These are phyloP conservation scores for human DNA, from an alignment of 2,113 vertebrate species.

Conservation along the genomic window DNA sequence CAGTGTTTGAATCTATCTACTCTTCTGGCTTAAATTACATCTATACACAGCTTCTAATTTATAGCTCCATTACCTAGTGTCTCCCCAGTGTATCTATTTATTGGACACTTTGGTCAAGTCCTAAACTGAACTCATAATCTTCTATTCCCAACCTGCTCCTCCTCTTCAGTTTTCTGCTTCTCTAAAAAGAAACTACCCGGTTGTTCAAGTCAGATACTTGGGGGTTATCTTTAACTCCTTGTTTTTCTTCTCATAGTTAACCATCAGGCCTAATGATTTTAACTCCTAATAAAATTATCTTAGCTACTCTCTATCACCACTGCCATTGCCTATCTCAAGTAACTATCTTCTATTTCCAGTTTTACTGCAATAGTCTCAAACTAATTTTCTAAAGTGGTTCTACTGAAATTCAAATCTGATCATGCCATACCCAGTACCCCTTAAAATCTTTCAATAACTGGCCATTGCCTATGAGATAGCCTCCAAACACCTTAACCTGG, in stretches of 20 bases:
- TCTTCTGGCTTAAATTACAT: neutral
- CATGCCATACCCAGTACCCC: neutral
- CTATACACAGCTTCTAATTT: neutral
- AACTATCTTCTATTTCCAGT: neutral
- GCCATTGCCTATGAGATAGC: neutral
- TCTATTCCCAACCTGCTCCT: neutral
- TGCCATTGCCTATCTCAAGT: neutral
- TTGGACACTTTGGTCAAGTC: neutral
- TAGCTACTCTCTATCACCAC: neutral
- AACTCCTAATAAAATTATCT: neutral
- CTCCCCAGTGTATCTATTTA: neutral
- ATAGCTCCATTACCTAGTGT: neutral
- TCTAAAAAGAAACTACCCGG: neutral
- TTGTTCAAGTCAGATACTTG: neutral
- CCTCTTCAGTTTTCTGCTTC: neutral
- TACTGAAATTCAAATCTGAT: conserved; percentile 12
- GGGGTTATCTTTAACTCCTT: neutral
- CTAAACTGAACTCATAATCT: neutral
- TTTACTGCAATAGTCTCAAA: neutral
- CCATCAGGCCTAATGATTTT: neutral
- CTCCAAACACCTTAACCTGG: neutral
- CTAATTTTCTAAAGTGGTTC: neutral
- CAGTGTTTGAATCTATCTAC: neutral
- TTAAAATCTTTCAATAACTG: neutral
- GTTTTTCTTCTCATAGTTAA: neutral